Evolutionary conservation across 2,797 vertebrate genomes (phyloP), one percentile per base, ranked within the genome.

Genomic region (Prunella strophiata): DNA sequence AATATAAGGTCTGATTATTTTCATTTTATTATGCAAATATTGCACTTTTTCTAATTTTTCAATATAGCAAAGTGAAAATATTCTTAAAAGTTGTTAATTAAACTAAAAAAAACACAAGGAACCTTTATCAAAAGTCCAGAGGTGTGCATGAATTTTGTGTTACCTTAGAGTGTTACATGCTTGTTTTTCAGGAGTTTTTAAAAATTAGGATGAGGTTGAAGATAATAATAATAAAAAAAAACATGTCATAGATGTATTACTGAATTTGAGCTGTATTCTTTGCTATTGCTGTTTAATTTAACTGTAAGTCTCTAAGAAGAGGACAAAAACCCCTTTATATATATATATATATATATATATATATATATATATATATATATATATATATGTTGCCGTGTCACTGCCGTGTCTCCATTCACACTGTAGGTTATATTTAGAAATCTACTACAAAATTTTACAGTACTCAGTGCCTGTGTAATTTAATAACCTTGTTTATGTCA

Each of bases 401-500:
- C 82, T 77, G 79, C 83, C 30, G 76, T 87, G 85, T 30, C 70
- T 95, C 45, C 89, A 94, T 95, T 96, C 89, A 89, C 82, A 93
- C 83, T 84, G 68, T 86, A 81, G 91, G n/a, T 76, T 96, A 94
- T 85, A 89, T 87, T 95, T 94, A 79, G 78, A 94, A 92, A 80
- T 71, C 81, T 80, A 91, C 87, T 93, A 93, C 80, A 93, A 91
- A 96, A 93, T 87, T 88, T 89, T 97, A 90, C 58, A 59, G 89
- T 95, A 91, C 88, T 52, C 36, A 18, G 16, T 81, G 85, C 68
- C 47, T 59, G 29, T 91, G 96, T 91, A 96, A 96, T 85, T 85
- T 85, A 93, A 96, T 95, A 94, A 89, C 40, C 74, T 84, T 94
- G 91, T 93, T 94, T 96, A 84, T 95, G 86, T 96, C 96, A 91